Percentiles rank a stretch among this genome's conserved stretches.
These are phyloP conservation scores for Dorcus parallelipipedus DNA, from an alignment of 2,888 invertebrate genomes.

Conservation along the genomic window DNA sequence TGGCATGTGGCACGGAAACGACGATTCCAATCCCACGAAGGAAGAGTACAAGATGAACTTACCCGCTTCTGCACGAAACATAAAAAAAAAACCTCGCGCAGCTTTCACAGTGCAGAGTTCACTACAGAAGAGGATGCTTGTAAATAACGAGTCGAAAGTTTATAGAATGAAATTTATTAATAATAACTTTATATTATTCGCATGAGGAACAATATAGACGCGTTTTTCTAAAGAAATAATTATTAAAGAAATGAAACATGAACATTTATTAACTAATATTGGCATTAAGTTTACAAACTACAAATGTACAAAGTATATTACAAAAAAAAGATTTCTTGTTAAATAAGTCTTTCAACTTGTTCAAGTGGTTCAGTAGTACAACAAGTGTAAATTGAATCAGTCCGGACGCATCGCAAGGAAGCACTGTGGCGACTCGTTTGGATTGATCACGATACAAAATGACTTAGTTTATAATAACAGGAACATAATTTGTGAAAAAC, in stretches of 20 bases:
- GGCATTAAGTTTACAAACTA: conserved; percentile 37
- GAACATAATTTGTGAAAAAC: conserved; percentile 48
- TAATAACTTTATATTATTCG: conserved; percentile 47
- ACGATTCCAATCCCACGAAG: too few species aligned
- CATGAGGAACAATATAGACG: conserved; percentile 47
- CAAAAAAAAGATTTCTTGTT: conserved; percentile 44
- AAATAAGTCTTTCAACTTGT: conserved; percentile 46
- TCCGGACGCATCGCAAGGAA: conserved; percentile 8
- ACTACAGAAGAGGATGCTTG: too few species aligned
- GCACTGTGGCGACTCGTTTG: neutral
- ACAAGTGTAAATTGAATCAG: conserved; percentile 30
- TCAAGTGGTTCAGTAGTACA: conserved; percentile 45
- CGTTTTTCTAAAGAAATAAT: conserved; percentile 44
- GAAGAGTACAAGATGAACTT: too few species aligned
- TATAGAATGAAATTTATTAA: conserved; percentile 49
- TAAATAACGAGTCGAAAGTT: conserved; percentile 11
- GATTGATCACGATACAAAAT: conserved; percentile 30
- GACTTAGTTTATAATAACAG: conserved; percentile 50
- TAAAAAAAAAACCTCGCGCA: too few species aligned
- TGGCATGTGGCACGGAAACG: too few species aligned
- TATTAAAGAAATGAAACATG: conserved; percentile 43
- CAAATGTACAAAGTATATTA: conserved; percentile 48
- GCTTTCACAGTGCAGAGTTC: too few species aligned
- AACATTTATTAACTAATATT: conserved; percentile 45
- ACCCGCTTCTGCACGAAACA: too few species aligned